A percentile compares a stretch with the other conserved stretches of the same genome.
Conservation (phyloP, 2,113 vertebrate species). For the Aptenodytes patagonicus region DNA sequence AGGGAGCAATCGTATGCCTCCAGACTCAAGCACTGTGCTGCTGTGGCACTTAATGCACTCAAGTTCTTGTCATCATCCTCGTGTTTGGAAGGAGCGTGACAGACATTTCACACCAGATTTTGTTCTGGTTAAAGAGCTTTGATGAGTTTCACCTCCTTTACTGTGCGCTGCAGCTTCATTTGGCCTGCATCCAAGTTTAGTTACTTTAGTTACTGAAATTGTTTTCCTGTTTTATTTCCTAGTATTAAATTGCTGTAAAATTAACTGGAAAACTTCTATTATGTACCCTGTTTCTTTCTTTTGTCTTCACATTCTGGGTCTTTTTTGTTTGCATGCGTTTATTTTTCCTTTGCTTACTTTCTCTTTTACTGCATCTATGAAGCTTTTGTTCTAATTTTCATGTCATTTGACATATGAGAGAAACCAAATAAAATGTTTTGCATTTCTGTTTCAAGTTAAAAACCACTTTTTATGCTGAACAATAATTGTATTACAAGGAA, state of each 20-base stretch:
- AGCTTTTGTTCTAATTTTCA: constrained; percentile 14
- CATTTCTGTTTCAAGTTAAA: constrained; percentile 45
- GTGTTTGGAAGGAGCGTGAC: not conserved
- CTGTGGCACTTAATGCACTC: not conserved
- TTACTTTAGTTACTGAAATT: constrained; percentile 23
- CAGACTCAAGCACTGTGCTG: not conserved
- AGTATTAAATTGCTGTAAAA: constrained; percentile 34
- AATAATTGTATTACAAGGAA: constrained; percentile 46
- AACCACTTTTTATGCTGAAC: not conserved
- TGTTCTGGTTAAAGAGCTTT: not conserved
- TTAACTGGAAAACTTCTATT: constrained; percentile 27
- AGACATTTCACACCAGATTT: not conserved
- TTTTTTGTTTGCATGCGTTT: constrained; percentile 9
- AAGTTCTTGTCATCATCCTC: not conserved
- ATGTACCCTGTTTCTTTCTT: constrained; percentile 3
- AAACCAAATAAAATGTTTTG: constrained; percentile 43
- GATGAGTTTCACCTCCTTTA: not conserved
- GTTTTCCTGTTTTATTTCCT: constrained; percentile 43
- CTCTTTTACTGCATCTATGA: not conserved
- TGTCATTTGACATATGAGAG: constrained; percentile 8
- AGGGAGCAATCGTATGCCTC: not conserved
- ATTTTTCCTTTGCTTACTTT: constrained; percentile 37
- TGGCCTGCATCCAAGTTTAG: constrained; percentile 19
- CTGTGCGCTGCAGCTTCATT: not conserved
- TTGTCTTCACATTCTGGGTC: not conserved